Percentiles rank a stretch among this genome's conserved stretches.
These are phyloP conservation scores for Cataglyphis hispanica DNA, from an alignment of 1,140 invertebrate species.

Conservation along the genomic window DNA sequence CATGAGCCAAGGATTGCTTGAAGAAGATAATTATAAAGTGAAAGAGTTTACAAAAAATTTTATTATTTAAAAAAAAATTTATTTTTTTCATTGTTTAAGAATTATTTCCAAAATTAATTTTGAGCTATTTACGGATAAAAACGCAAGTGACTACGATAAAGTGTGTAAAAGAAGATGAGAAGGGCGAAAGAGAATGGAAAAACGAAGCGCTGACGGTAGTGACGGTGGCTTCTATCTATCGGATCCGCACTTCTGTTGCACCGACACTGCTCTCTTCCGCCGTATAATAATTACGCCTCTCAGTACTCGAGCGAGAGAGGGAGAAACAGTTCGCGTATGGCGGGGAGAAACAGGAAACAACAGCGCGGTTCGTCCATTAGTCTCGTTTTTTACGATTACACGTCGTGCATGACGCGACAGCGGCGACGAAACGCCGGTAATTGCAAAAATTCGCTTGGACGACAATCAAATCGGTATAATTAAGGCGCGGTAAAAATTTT, in stretches of 20 bases:
- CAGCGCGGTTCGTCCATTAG: constrained; percentile 65
- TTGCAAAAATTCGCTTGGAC: constrained; percentile 70
- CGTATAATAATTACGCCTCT: constrained; percentile 56
- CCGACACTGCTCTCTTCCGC: constrained; percentile 42
- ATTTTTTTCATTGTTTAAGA: background rate
- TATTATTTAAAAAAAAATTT: background rate
- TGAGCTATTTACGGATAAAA: constrained; percentile 44
- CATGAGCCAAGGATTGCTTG: background rate
- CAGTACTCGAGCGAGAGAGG: constrained; percentile 32
- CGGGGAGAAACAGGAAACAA: constrained; percentile 61
- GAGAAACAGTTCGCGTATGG: constrained; percentile 1
- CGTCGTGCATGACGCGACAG: background rate
- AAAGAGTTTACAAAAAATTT: background rate
- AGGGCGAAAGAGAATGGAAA: constrained; percentile 14
- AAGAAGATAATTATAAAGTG: background rate
- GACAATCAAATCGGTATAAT: constrained; percentile 73
- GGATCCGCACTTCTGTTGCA: constrained; percentile 67
- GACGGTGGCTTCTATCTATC: constrained; percentile 65
- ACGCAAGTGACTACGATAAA: constrained; percentile 50
- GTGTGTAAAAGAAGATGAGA: background rate
- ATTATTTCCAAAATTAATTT: constrained; percentile 37
- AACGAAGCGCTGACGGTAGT: constrained; percentile 32
- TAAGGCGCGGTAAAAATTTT: constrained; percentile 67
- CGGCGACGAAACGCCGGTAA: constrained; percentile 59
- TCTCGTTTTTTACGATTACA: constrained; percentile 62